Base-by-base conservation (phyloP, 2,797 vertebrate genomes). In the Sorex maritimensis region DNA sequence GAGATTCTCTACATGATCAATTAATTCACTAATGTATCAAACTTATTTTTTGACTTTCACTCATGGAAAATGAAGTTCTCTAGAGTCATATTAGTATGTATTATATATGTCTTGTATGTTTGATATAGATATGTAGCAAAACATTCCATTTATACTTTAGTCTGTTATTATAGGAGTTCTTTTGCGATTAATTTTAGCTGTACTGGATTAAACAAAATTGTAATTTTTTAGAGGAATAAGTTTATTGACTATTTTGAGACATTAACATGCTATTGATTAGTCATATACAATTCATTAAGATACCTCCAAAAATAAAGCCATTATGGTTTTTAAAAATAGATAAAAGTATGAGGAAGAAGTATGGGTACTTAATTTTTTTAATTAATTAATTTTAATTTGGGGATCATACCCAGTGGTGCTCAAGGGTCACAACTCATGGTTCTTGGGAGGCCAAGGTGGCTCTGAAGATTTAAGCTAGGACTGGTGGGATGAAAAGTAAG, bases 291-390 rank as follows among this genome's bases (percentile, higher is more conserved):
- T 88, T 58, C 14, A 2, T 46, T 86, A 71, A 83, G 30, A 52
- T 68, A 46, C 6, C 15, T 74, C 34, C 84, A 13, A 86, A 88
- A 82, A 92, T 41, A 74, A 67, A 58, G 34, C 3, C 24, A 26
- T 46, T 81, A 81, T 88, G 86, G 73, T 81, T 87, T 14, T 49
- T 78, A 61, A 19, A 61, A 81, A 73, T 96, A 67, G 71, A 88
- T 79, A 86, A 86, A 79, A 69, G 21, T 69, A 85, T 7, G 24
- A 77, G 58, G 14, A 87, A 88, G 86, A 55, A 61, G 58, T 61
- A 15, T 61, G 21, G 58, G 2, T 61, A 23, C 58, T 61, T 61
- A 21, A 21, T 21, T 61, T 61, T 61, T 61, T 19, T 17, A 21
- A 61, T 61, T 61, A 61, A 61, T 61, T 61, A 61, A 61, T 61